phyloP scores from a whole-genome alignment of 2,888 invertebrate genomes.

The Leucophora obtusa region DNA sequence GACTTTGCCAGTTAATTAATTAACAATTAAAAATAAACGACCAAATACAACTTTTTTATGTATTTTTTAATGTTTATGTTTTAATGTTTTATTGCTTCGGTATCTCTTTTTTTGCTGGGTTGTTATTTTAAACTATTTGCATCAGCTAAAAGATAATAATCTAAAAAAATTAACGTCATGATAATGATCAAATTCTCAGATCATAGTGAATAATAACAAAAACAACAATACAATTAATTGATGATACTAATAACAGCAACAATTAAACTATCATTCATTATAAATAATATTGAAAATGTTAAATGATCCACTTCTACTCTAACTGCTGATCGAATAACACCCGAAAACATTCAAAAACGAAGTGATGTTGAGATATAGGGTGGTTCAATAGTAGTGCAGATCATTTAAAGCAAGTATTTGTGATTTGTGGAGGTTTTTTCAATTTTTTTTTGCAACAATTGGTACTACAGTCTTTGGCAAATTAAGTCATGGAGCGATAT shows the following conservation, averaged over 20 bases:
- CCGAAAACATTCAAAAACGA: not conserved
- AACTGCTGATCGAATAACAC: not conserved
- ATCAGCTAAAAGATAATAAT: conserved; percentile 22
- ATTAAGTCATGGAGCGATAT: too few relatives aligned
- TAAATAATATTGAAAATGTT: conserved; percentile 25
- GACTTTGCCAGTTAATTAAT: too few relatives aligned
- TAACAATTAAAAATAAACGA: too few relatives aligned
- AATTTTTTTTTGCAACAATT: too few relatives aligned
- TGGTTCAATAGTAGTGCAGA: too few relatives aligned
- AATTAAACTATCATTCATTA: conserved; percentile 32
- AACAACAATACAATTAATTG: conserved; percentile 29
- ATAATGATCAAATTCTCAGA: conserved; percentile 21
- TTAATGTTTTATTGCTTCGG: too few relatives aligned
- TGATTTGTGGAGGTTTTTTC: too few relatives aligned
- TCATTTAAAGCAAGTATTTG: too few relatives aligned
- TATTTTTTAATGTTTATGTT: too few relatives aligned
- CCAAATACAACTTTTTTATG: too few relatives aligned
- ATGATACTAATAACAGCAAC: conserved; percentile 24
- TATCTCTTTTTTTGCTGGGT: too few relatives aligned
- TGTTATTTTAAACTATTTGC: conserved; percentile 22
- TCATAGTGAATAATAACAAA: conserved; percentile 1
- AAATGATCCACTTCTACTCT: conserved; percentile 13
- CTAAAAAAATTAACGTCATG: conserved; percentile 24
- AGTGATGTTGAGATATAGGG: not conserved
- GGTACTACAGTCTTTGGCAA: too few relatives aligned